Evolutionary conservation across 2,888 invertebrate genomes (phyloP).

Genomic region (Acronicta leporina): DNA sequence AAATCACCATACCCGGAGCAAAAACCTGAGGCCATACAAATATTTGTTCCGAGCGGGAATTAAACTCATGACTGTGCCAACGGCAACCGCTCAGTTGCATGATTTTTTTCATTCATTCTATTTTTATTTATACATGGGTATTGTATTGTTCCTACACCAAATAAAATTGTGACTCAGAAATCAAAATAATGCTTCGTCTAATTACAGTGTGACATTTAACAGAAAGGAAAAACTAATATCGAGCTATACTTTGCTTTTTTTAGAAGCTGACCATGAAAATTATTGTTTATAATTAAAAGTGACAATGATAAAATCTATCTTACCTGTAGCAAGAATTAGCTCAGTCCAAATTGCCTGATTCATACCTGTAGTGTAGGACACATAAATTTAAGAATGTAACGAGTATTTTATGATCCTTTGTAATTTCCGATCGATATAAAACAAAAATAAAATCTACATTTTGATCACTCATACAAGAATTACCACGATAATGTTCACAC

Average conservation of each 20-base stretch:
- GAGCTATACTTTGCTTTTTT: not conserved
- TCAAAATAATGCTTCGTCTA: too few relatives aligned
- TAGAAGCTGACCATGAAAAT: not conserved
- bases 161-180: too few relatives aligned
- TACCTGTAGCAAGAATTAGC: not conserved
- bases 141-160: too few relatives aligned
- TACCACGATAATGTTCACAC: too few relatives aligned
- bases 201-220: too few relatives aligned
- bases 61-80: too few relatives aligned
- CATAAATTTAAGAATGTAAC: conserved; percentile 22
- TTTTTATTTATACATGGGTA: too few relatives aligned
- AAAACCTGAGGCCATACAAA: too few relatives aligned
- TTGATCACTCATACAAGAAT: not conserved
- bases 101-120: too few relatives aligned
- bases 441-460: conserved; percentile 24
- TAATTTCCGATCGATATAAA: conserved; percentile 17
- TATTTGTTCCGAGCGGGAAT: too few relatives aligned
- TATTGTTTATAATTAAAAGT: not conserved
- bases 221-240: not conserved
- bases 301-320: not conserved
- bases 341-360: conserved; percentile 4
- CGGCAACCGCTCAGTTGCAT: too few relatives aligned
- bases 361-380: conserved; percentile 1
- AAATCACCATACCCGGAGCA: too few relatives aligned
- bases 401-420: conserved; percentile 32